A percentile compares a stretch with the other conserved stretches of the same genome.
phyloP scores from a whole-genome alignment of 2,113 vertebrate genomes.

The Ictalurus furcatus region DNA sequence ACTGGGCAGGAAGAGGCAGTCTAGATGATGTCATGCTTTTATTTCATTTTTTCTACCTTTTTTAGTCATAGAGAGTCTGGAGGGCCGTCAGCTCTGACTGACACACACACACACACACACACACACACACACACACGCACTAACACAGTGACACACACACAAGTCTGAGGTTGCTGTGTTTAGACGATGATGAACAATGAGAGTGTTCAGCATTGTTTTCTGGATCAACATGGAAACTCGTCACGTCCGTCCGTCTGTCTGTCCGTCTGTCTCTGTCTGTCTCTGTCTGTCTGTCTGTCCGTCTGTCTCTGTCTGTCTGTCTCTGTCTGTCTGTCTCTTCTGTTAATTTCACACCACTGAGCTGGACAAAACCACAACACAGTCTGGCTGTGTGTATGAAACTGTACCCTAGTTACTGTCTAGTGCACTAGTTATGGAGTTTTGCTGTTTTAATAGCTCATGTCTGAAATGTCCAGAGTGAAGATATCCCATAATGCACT shows the following conservation, averaged over 20 bases:
- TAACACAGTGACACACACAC: neutral
- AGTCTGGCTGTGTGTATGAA: neutral
- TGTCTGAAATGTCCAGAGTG: neutral
- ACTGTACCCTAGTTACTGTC: neutral
- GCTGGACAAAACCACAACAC: neutral
- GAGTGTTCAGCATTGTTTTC: neutral
- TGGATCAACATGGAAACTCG: neutral
- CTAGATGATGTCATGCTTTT: conserved; percentile 75
- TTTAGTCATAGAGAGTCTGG: conserved; percentile 74
- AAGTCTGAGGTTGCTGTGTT: conserved; percentile 5
- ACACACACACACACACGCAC: neutral
- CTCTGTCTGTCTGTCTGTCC: neutral
- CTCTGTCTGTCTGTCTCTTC: neutral
- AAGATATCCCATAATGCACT: neutral
- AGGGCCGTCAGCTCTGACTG: conserved; percentile 62
- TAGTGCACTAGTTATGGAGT: neutral
- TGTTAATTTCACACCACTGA: neutral
- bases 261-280: neutral
- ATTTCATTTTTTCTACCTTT: conserved; percentile 78
- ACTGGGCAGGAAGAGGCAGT: conserved; percentile 30
- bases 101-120: conserved; percentile 5
- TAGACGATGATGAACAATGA: neutral
- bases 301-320: neutral
- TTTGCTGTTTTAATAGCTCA: neutral
- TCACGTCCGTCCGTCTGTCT: neutral